Conservation (phyloP, 2,113 vertebrate genomes). For the Onychostruthus taczanowskii region DNA sequence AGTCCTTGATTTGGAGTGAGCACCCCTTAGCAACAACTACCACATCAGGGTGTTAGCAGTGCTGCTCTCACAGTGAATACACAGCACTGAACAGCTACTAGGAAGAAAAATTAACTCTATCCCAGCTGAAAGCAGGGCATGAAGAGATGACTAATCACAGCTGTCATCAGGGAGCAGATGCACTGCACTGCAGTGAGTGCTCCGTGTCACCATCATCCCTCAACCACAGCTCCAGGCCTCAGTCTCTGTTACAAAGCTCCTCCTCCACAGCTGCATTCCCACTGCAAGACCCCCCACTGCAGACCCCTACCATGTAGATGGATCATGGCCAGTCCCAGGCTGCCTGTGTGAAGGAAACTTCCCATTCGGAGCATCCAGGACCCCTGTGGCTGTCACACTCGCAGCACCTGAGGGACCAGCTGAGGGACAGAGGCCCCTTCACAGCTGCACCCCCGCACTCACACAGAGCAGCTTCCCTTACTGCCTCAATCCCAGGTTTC, state of each 20-base stretch:
- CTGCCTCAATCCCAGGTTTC: not conserved
- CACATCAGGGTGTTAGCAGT: not conserved
- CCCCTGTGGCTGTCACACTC: not conserved
- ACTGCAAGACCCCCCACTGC: not conserved
- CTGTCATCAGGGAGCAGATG: not conserved
- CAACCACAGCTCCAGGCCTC: accelerated
- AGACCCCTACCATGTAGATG: not conserved
- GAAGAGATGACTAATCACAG: not conserved
- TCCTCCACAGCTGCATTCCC: not conserved
- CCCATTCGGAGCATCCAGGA: not conserved
- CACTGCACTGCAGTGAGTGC: accelerated
- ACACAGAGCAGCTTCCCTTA: not conserved
- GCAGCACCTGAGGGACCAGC: not conserved
- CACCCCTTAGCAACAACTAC: not conserved
- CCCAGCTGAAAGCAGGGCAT: not conserved
- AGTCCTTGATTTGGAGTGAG: not conserved
- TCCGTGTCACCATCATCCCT: accelerated
- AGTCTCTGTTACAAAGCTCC: not conserved
- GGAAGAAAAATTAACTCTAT: not conserved
- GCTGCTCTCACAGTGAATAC: not conserved
- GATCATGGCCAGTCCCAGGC: not conserved
- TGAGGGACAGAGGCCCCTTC: not conserved
- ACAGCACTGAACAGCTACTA: not conserved
- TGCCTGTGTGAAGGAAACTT: too few relatives aligned
- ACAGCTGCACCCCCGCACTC: not conserved